Percentiles rank a stretch among this genome's conserved stretches.
These are phyloP conservation scores for Megaceryle alcyon DNA, from an alignment of 2,797 vertebrate species.

Conservation along the genomic window DNA sequence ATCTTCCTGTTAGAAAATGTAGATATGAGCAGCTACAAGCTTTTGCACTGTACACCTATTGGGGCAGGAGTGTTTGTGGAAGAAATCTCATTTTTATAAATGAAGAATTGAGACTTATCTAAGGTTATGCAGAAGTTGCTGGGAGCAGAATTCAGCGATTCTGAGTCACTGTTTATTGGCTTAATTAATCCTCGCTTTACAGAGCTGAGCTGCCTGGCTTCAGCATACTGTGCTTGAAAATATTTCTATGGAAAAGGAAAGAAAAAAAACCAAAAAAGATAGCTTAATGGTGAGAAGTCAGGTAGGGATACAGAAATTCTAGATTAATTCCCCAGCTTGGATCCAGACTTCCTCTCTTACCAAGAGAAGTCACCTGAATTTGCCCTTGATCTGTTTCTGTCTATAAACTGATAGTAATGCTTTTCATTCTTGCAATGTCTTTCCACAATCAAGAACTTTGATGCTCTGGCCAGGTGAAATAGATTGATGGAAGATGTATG, in stretches of 20 bases:
- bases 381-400: neutral
- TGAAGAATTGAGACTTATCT: neutral
- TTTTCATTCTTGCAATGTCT: neutral
- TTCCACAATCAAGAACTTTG: neutral
- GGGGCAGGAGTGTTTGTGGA: neutral
- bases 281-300: neutral
- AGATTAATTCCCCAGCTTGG: neutral
- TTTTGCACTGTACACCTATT: neutral
- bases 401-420: neutral
- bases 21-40: neutral
- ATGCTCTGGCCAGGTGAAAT: neutral
- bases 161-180: neutral
- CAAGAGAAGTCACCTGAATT: neutral
- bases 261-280: neutral
- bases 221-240: neutral
- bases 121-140: neutral
- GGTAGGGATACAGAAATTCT: neutral
- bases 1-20: neutral
- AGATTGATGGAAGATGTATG: neutral
- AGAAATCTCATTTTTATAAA: neutral
- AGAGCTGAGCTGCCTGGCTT: neutral
- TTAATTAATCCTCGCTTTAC: neutral
- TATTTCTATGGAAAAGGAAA: neutral
- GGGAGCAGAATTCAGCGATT: neutral
- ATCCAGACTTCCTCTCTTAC: neutral